A percentile compares a stretch with the other conserved stretches of the same genome.
Evolutionary conservation across 2,888 invertebrate species (phyloP).

Genomic region (Serrognathus titanus): DNA sequence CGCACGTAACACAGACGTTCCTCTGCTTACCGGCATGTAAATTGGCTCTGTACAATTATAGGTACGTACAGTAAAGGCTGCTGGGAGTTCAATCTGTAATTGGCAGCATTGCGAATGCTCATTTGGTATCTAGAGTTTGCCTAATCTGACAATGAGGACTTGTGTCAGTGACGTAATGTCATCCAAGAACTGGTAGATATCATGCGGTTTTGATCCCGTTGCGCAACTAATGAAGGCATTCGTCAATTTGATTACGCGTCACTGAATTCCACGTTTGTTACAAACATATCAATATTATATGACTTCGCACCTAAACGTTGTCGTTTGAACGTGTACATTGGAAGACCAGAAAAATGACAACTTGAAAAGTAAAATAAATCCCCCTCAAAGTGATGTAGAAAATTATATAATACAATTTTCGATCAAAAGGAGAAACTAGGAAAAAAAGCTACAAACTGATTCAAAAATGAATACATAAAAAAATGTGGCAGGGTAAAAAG

Average conservation of each 20-base stretch:
- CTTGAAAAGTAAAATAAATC: too few relatives aligned
- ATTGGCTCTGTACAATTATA: slow-evolving; percentile 10
- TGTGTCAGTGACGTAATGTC: slow-evolving; percentile 2
- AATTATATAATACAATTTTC: too few relatives aligned
- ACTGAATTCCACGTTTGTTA: too few relatives aligned
- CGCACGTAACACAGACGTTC: not conserved
- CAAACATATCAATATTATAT: too few relatives aligned
- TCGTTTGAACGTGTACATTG: too few relatives aligned
- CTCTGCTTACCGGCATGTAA: slow-evolving; percentile 9
- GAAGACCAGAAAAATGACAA: too few relatives aligned
- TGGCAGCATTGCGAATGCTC: slow-evolving; percentile 6
- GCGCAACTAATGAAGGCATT: slow-evolving; percentile 6
- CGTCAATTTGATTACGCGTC: slow-evolving; percentile 4
- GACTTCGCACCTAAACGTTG: too few relatives aligned
- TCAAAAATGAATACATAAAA: too few relatives aligned
- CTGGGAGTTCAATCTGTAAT: slow-evolving; percentile 9
- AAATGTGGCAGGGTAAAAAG: too few relatives aligned
- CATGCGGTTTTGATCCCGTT: slow-evolving; percentile 10
- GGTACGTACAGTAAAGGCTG: not conserved
- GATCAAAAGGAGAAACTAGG: too few relatives aligned
- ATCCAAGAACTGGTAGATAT: slow-evolving; percentile 1
- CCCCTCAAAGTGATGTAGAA: too few relatives aligned
- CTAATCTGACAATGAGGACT: not conserved
- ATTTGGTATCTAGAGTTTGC: not conserved
- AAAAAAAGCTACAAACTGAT: too few relatives aligned